Percentiles rank a stretch among this genome's conserved stretches.
phyloP scores from a whole-genome alignment of 2,888 invertebrate species.

The Lepidonotus clava region DNA sequence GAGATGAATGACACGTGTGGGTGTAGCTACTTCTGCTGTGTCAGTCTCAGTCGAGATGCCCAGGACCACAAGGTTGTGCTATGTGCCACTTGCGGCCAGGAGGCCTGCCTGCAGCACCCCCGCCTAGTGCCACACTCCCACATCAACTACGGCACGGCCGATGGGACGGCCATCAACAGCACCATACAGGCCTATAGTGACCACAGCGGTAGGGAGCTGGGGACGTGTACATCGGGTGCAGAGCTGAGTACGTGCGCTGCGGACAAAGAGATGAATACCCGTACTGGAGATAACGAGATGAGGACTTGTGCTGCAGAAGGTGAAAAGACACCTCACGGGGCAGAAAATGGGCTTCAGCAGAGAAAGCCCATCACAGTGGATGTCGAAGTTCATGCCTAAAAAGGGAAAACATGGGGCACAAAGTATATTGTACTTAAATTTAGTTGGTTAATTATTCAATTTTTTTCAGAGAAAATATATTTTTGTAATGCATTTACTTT shows the following conservation, averaged over 20 bases:
- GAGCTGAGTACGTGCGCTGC: background rate
- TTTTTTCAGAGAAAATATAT: background rate
- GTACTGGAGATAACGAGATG: background rate
- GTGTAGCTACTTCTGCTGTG: constrained; percentile 36
- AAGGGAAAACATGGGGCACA: background rate
- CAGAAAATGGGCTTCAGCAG: background rate
- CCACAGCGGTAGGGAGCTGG: background rate
- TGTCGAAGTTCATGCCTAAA: background rate
- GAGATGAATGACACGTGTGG: constrained; percentile 12
- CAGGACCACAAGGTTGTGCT: constrained; percentile 38
- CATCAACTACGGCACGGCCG: background rate
- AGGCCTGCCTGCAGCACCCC: background rate
- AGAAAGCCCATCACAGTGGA: background rate
- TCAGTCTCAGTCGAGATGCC: background rate
- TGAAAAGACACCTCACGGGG: background rate
- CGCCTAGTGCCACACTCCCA: background rate
- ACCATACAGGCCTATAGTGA: too few species aligned
- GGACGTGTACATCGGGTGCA: background rate
- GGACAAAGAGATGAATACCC: background rate
- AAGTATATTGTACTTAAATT: background rate
- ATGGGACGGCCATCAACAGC: background rate
- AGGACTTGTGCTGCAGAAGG: background rate
- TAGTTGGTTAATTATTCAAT: too few species aligned
- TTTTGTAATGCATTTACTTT: too few species aligned
- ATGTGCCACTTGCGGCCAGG: constrained; percentile 8